phyloP scores from a whole-genome alignment of 1,140 invertebrate genomes.

The Drosophila azteca region DNA sequence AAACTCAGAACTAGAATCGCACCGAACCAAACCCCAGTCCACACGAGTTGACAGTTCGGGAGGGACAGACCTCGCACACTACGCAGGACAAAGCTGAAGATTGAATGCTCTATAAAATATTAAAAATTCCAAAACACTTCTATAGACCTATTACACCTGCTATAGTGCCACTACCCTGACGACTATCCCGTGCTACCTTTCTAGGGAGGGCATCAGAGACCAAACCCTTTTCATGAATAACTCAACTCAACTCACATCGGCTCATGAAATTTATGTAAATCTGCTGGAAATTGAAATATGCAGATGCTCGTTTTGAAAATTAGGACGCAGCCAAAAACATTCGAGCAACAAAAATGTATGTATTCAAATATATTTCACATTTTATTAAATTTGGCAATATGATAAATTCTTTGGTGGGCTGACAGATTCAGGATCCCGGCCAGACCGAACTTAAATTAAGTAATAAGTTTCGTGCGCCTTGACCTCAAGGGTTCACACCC shows the following conservation, averaged over 20 bases:
- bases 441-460: conserved; percentile 73
- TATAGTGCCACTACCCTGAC: too few relatives aligned
- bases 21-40: conserved; percentile 26
- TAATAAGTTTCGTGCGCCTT: conserved; percentile 79
- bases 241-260: conserved; percentile 46
- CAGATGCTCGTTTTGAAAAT: conserved; percentile 71
- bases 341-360: conserved; percentile 50
- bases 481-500: conserved; percentile 65
- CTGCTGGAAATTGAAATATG: conserved; percentile 77
- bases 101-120: conserved; percentile 3
- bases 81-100: neutral
- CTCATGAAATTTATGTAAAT: conserved; percentile 73
- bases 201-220: neutral
- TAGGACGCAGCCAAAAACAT: conserved; percentile 40
- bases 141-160: too few relatives aligned
- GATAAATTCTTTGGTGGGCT: conserved; percentile 65
- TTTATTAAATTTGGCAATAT: conserved; percentile 79
- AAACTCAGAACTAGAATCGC: conserved; percentile 39
- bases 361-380: conserved; percentile 71
- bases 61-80: neutral
- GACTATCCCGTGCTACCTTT: neutral
- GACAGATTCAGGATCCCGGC: conserved; percentile 31
- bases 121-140: too few relatives aligned
- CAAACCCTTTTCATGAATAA: conserved; percentile 75
- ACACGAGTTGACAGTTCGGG: conserved; percentile 45